Base-by-base conservation (phyloP, 2,888 invertebrate species). In the Tenthredo scrophulariae region DNA sequence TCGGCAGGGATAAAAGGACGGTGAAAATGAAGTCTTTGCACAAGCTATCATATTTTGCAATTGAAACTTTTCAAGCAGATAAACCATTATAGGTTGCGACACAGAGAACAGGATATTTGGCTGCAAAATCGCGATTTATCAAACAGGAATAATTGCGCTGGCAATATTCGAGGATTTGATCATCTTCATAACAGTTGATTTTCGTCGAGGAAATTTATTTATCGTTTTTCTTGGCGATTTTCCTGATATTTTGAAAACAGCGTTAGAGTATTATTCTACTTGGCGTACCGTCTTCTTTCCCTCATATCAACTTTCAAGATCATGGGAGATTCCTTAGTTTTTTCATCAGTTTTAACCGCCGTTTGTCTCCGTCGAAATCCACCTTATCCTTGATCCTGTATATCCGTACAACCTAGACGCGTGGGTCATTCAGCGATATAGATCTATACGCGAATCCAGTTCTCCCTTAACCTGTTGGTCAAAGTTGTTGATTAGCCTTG, bases 401-500 rank as follows among this genome's bases (percentile, higher is more conserved):
- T 33, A 58, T 58, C 26, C 22, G 50, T 50, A 18, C 13, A 79
- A 5, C 9, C 50, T 46, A 7, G 15, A 33, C 33, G 18, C 54
- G 40, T 18, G 40, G 79, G 62, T 62, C 79, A 62, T 62, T 40
- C 62, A 80, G 62, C 40, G 62, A 62, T 40, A 62, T 37, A 37
- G 37, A 37, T 50, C 79, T 10, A 40, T 13, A 37, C 37, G 79
- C 37, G 62, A 62, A 62, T 80, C 79, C 58, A 62, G 79, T 80
- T 80, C 62, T 62, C 37, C 6, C 62, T 80, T 22, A 80, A 80
- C 58, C 79, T 80, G 79, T 79, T 79, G 58, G n/a, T 79, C 77
- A 43, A 79, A 54, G 58, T 58, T 54, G 77, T 80, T 80, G 79
- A 80, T 80, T 80, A 80, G 40, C 58, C 9, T 62, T 29, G 62